Evolutionary conservation across 2,888 invertebrate genomes (phyloP).

Genomic region (Tuta absoluta): DNA sequence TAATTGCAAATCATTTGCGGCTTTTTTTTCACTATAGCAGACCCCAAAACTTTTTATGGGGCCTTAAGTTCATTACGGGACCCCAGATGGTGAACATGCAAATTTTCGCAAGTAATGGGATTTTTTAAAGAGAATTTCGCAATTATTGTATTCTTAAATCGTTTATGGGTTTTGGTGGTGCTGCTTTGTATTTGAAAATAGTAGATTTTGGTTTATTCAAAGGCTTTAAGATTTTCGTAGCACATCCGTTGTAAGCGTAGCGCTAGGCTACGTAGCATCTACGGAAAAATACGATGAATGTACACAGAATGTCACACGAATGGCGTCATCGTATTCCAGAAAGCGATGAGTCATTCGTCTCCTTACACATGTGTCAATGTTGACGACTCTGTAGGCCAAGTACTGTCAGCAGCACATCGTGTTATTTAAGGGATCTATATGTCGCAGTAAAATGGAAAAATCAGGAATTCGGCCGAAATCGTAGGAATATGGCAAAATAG

Average conservation of each 20-base stretch:
- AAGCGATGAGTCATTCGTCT: constrained; percentile 34
- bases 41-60: constrained; percentile 27
- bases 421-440: too few species aligned
- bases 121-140: not conserved
- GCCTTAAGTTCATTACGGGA: constrained; percentile 27
- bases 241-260: too few species aligned
- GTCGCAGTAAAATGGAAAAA: too few species aligned
- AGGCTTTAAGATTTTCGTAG: too few species aligned
- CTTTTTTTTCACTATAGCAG: constrained; percentile 56
- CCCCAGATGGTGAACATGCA: constrained; percentile 32
- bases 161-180: not conserved
- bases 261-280: too few species aligned
- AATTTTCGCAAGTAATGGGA: constrained; percentile 33
- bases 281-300: not conserved
- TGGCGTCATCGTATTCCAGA: constrained; percentile 23
- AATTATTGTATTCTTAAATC: not conserved
- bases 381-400: constrained; percentile 37
- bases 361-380: constrained; percentile 58
- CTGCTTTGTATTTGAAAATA: not conserved
- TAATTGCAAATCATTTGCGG: constrained; percentile 80
- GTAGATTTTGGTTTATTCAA: too few species aligned
- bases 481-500: too few species aligned
- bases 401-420: too few species aligned
- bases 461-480: too few species aligned
- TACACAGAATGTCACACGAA: not conserved